These are phyloP conservation scores for Camponotus vicinus DNA, from an alignment of 1,140 invertebrate genomes.

Conservation along the genomic window DNA sequence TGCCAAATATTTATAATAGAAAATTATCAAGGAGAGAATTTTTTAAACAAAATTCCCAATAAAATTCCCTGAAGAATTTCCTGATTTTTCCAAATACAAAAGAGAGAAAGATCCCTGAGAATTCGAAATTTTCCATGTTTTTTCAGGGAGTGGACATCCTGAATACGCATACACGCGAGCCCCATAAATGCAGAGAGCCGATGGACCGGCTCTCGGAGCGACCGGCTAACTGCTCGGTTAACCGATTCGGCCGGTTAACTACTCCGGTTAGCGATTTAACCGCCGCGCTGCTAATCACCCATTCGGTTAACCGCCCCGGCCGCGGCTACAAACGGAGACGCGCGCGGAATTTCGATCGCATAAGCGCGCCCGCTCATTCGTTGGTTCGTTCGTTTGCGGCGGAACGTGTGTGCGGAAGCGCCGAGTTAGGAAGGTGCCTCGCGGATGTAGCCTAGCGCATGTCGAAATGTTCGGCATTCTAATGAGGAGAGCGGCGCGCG, in stretches of 20 bases:
- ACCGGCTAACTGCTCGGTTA: constrained; percentile 36
- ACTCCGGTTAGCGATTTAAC: constrained; percentile 54
- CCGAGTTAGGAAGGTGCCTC: constrained; percentile 74
- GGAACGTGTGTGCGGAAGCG: constrained; percentile 60
- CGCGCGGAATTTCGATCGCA: constrained; percentile 57
- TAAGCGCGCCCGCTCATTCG: neutral
- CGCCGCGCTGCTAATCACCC: constrained; percentile 49
- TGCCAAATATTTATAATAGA: no score
- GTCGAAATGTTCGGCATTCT: constrained; percentile 79
- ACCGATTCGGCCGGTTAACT: constrained; percentile 56
- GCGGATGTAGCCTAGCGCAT: constrained; percentile 71
- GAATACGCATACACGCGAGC: neutral
- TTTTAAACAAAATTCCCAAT: no score
- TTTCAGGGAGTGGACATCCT: no score
- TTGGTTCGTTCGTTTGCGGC: neutral
- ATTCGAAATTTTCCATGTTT: no score
- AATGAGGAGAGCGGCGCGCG: constrained; percentile 79
- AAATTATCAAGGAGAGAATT: no score
- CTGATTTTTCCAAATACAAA: no score
- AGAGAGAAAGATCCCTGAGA: no score
- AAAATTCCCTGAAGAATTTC: no score
- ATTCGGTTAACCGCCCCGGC: constrained; percentile 54
- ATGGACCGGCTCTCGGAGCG: constrained; percentile 16
- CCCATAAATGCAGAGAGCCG: constrained; percentile 2
- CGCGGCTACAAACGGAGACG: constrained; percentile 49